Evolutionary conservation across 2,888 invertebrate genomes (phyloP).

Genomic region (Ophraella communa): DNA sequence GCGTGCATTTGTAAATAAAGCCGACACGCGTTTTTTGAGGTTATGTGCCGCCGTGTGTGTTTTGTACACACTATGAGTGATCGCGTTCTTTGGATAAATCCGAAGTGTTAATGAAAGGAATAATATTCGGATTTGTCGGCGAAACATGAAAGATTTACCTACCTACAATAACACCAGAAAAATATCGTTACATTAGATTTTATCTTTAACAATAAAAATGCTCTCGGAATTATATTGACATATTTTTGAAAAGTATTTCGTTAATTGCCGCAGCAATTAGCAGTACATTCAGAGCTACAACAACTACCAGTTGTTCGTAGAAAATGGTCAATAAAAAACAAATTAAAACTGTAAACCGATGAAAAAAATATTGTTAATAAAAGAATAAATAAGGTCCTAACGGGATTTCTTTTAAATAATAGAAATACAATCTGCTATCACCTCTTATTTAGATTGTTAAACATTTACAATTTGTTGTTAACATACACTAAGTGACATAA

Average conservation of each 20-base stretch:
- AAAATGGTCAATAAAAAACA: not conserved
- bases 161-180: conserved; percentile 28
- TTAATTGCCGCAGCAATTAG: conserved; percentile 27
- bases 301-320: not conserved
- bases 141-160: conserved; percentile 37
- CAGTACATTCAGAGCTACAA: not conserved
- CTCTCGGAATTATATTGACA: conserved; percentile 31
- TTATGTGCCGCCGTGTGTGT: conserved; percentile 41
- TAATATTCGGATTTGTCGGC: conserved; percentile 41
- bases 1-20: conserved; percentile 30
- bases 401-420: too few relatives aligned
- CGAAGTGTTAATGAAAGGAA: conserved; percentile 50
- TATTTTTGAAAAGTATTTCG: conserved; percentile 19
- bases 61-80: conserved; percentile 42
- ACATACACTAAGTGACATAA: too few relatives aligned
- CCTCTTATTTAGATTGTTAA: too few relatives aligned
- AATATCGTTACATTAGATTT: conserved; percentile 18
- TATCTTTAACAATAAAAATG: conserved; percentile 21
- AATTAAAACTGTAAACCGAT: too few relatives aligned
- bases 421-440: too few relatives aligned
- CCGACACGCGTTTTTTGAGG: conserved; percentile 38
- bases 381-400: too few relatives aligned
- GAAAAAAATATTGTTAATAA: too few relatives aligned
- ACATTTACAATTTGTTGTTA: too few relatives aligned
- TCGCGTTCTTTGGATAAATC: conserved; percentile 44